Evolutionary conservation across 2,888 invertebrate species (phyloP), one percentile per base, ranked within the genome.

Genomic region (Acrobasis consociella): DNA sequence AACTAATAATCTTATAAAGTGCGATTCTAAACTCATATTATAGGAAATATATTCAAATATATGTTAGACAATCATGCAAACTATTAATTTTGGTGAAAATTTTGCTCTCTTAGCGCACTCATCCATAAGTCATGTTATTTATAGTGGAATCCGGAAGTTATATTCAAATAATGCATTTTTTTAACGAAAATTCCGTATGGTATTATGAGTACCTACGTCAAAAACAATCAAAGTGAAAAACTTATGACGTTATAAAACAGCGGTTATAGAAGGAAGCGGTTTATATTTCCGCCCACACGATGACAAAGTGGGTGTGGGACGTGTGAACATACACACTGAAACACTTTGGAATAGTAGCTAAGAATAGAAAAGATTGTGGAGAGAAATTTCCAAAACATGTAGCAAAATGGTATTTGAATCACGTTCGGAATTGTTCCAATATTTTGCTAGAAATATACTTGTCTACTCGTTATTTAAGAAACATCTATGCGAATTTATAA

Each of bases 211-310:
- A n/a, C 5, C 5, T 11, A 37, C 37, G 37, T 52, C 31, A 52
- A 52, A 22, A 52, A 37, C 22, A 31, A 37, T 52, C 46, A 52
- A 52, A 52, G 22, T 31, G n/a, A 31, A 22, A 22, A 52, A 52
- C 52, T 31, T n/a, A 52, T 31, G 31, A 13, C 7, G 31, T 39
- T 53, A 55, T 55, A 55, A 55, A 55, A 55, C 3, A n/a, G 9
- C 38, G 15, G 11, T 11, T 55, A 39, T 39, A 55, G n/a, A 55
- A 38, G 39, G 15, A 55, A 39, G 39, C 55, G 16, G 39, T 55
- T 55, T 39, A 55, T 55, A 55, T 55, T 55, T 55, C 55, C 38
- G 55, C 55, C 55, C 55, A 55, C 39, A 16, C 31, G 38, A 39
- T 39, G 9, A 55, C 15, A 16, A 55, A 37, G 53, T 53, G 53